Base-by-base conservation (phyloP, 92 coral and sea anemone genomes). In the Chrysogorgia sp. region DNA sequence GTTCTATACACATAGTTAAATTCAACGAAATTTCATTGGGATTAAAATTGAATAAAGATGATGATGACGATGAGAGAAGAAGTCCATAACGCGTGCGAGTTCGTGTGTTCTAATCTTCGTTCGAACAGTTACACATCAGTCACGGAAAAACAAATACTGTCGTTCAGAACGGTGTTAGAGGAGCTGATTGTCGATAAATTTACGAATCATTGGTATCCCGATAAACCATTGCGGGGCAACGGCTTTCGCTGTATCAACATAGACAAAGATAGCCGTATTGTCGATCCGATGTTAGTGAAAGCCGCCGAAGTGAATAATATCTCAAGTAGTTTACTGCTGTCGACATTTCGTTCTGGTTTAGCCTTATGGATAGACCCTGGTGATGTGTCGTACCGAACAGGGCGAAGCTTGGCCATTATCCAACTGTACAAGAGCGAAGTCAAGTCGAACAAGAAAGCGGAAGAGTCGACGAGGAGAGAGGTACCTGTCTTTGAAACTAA, bases 321-420 rank as follows among this genome's bases (percentile, higher is more conserved):
- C 35, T 84, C 93, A 71, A 92, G 88, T 13, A 33, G 45, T 35
- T 81, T 71, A 59, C 70, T 94, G 37, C 80, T 87, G 62, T 88
- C 85, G 57, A 52, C 88, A 31, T 94, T 94, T 49, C 96, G 97
- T 12, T 92, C 87, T 40, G 97, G 98, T 7, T 90, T 94, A 23
- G 98, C 97, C 7, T 63, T 94, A 40, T 94, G 98, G 98, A 86
- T 94, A 12, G 98, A 94, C 47, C 98, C 98, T 4, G 96, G 89
- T 58, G 98, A 94, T 19, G 98, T 94, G 21, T 89, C 97, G 1
- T 90, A 84, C 50, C 85, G 97, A 6, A 82, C 90, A 24, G 98
- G 98, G 61, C 88, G 85, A 60, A 86, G 88, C 23, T 84, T 87
- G 6, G 75, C 77, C 47, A 85, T 94, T 15, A 68, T 85, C 26